Base-by-base conservation (phyloP, 1,140 invertebrate genomes). In the Meteorus sp. region DNA sequence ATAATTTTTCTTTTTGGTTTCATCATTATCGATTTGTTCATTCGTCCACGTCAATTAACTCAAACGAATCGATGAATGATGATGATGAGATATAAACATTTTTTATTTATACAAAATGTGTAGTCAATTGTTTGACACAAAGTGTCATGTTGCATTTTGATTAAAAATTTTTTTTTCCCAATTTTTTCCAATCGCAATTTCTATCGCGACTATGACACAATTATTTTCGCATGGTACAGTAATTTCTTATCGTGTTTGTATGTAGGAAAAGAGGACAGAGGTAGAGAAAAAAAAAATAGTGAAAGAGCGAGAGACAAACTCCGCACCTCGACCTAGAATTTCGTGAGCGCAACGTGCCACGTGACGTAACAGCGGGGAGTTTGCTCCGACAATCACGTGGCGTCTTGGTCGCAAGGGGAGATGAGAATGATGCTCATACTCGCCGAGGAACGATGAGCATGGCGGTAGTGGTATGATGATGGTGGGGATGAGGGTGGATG, bases 311-410 rank as follows among this genome's bases (percentile, higher is more conserved):
- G 6, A 39, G 35, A 39, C 13, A n/a, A n/a, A n/a, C n/a, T n/a
- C n/a, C 15, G 13, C 43, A 48, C 13, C 45, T 25, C 45, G 45
- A 48, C 45, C 45, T 48, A 48, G 35, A 41, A 54, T 41, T 54
- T 48, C 45, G 37, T 20, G n/a, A 31, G 15, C 27, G 47, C n/a
- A 25, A 35, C 20, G 20, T 13, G 50, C 59, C 59, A 61, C 59
- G 59, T 61, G 59, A 61, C 53, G 59, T 45, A 61, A 48, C 29
- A 43, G 37, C 53, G 47, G 47, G 47, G 22, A 25, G 53, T 13
- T 19, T n/a, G n/a, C n/a, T n/a, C 47, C 51, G 22, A 33, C 54
- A 45, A 61, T 61, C 59, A 61, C 59, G 54, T 61, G 59, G 59
- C 47, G 48, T 56, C 45, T 51, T 51, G 37, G 48, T 43, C 11